Conservation (phyloP, 2,113 vertebrate species). For the Thunnus maccoyii region DNA sequence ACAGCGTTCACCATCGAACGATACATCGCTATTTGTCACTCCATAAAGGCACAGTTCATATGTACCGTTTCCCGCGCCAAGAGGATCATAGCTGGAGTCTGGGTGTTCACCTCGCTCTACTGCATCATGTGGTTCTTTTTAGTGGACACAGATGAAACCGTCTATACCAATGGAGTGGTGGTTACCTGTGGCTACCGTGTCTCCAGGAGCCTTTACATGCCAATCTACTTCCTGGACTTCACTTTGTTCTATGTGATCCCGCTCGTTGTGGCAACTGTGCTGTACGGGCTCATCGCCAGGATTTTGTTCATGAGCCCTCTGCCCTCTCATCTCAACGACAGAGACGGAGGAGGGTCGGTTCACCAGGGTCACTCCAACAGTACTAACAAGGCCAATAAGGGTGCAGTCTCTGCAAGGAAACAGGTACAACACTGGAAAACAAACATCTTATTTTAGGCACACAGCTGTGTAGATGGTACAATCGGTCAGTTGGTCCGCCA, state of each 20-base stretch:
- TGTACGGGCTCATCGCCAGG: slow-evolving; percentile 87
- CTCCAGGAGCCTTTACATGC: slow-evolving; percentile 89
- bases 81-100: slow-evolving; percentile 87
- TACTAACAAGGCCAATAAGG: slow-evolving; percentile 77
- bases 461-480: no score
- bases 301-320: slow-evolving; percentile 87
- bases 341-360: slow-evolving; percentile 74
- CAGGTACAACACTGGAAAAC: slow-evolving; percentile 81
- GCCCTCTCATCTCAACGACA: slow-evolving; percentile 69
- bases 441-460: no score
- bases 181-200: slow-evolving; percentile 88
- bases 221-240: slow-evolving; percentile 91
- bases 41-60: slow-evolving; percentile 88
- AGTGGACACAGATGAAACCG: slow-evolving; percentile 87
- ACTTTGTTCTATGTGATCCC: slow-evolving; percentile 87
- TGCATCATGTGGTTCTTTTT: slow-evolving; percentile 93
- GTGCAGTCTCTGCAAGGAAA: slow-evolving; percentile 83
- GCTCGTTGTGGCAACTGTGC: slow-evolving; percentile 83
- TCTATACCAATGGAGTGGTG: slow-evolving; percentile 85
- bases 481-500: no score
- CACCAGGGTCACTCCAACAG: slow-evolving; percentile 77
- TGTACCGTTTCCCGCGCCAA: slow-evolving; percentile 89
- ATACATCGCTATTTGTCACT: slow-evolving; percentile 90
- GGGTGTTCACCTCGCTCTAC: slow-evolving; percentile 89
- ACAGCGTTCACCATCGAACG: slow-evolving; percentile 89